Base-by-base conservation (phyloP, 2,797 vertebrate genomes). In the Sebastes kiyomatsui region DNA sequence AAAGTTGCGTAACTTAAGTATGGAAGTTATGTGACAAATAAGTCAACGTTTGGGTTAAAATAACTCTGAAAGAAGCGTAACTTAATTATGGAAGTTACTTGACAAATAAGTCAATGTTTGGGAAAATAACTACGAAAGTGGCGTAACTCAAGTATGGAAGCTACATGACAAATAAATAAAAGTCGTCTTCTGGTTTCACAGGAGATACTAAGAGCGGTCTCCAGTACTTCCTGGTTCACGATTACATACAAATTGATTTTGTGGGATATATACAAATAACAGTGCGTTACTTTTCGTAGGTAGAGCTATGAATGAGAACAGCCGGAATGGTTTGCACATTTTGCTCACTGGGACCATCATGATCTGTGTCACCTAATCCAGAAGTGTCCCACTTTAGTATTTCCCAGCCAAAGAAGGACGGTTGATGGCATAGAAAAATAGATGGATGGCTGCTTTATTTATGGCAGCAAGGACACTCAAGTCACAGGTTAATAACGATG, bases 361-460 rank as follows among this genome's bases (percentile, higher is more conserved):
- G 52, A 46, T 46, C 32, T 55, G 6, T 25, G 30, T 65, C 58
- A 2, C 28, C n/a, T 65, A 5, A 35, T n/a, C 28, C 32, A 42
- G 0, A 69, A 56, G 18, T 32, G 10, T 13, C 8, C 11, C 12
- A 12, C 61, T n/a, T 22, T 5, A 12, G 27, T 67, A 35, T 33
- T 69, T 75, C 12, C 75, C 64, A 58, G 42, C 3, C 22, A 55
- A 38, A 55, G 6, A 4, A 10, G 6, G n/a, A 58, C 5, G 2
- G 49, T 4, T 33, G 11, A 59, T 35, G 2, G 8, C 20, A 35
- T 7, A 13, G 4, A 49, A 38, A 35, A 76, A 59, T 54, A 16
- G 5, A 77, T 60, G 46, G 35, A 62, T 4, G 30, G 62, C 54
- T 46, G 38, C 55, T 77, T 72, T 79, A 85, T 83, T 83, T 66